Percentiles rank a stretch among this genome's conserved stretches.
These are phyloP conservation scores for Psammodynastes pulverulentus DNA, from an alignment of 2,113 vertebrate genomes.

Conservation along the genomic window DNA sequence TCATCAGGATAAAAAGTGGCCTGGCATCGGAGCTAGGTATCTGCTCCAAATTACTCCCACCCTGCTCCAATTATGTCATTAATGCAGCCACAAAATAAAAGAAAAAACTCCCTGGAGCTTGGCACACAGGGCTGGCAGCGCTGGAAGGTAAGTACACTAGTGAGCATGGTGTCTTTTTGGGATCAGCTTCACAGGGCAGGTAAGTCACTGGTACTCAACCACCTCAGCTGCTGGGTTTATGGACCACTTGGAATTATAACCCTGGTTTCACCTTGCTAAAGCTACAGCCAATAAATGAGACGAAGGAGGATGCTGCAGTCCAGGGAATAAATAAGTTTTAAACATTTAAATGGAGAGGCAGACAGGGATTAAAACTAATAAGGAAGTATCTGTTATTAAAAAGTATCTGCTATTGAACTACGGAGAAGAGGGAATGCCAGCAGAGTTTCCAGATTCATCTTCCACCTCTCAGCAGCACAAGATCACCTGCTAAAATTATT, in stretches of 20 bases:
- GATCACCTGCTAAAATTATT: not conserved
- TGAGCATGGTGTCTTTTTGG: not conserved
- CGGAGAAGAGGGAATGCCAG: not conserved
- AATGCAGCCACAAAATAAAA: not conserved
- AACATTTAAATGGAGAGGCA: not conserved
- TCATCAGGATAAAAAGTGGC: not conserved
- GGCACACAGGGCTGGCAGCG: no score
- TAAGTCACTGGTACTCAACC: not conserved
- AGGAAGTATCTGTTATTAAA: not conserved
- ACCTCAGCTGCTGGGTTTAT: not conserved
- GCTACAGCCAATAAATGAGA: not conserved
- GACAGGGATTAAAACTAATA: not conserved
- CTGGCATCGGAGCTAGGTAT: not conserved
- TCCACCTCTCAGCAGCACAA: not conserved
- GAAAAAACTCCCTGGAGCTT: not conserved
- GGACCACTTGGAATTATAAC: not conserved
- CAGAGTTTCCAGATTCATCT: not conserved
- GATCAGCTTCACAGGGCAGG: not conserved
- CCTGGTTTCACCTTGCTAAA: not conserved
- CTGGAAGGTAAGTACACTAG: not conserved
- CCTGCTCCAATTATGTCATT: conserved; percentile 15
- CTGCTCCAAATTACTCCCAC: not conserved
- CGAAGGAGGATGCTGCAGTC: not conserved
- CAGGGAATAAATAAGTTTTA: not conserved
- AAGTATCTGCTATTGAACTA: not conserved